Evolutionary conservation across 2,888 invertebrate genomes (phyloP).

Genomic region (Philereme vetulata): DNA sequence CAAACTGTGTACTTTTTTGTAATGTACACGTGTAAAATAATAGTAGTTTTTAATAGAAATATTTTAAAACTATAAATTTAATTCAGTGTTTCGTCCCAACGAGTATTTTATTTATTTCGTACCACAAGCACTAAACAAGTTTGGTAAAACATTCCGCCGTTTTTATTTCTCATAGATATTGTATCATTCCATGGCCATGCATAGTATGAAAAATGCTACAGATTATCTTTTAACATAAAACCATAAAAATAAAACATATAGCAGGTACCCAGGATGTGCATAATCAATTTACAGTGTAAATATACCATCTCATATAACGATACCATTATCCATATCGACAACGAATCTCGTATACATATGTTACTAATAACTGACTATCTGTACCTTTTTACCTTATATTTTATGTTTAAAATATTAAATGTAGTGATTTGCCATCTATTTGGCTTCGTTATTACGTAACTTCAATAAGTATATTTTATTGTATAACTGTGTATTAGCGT

Average conservation of each 20-base stretch:
- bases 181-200: constrained; percentile 78
- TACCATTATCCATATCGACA: constrained; percentile 52
- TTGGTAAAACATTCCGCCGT: constrained; percentile 50
- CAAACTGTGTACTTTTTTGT: constrained; percentile 40
- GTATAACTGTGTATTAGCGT: constrained; percentile 52
- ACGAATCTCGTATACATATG: constrained; percentile 50
- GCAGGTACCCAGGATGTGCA: constrained; percentile 73
- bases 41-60: background rate
- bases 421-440: constrained; percentile 29
- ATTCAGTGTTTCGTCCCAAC: constrained; percentile 42
- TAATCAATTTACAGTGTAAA: constrained; percentile 72
- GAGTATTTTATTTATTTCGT: too few relatives aligned
- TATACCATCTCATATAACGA: constrained; percentile 49
- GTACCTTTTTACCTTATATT: constrained; percentile 24
- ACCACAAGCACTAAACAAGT: constrained; percentile 39
- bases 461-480: constrained; percentile 41
- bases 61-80: background rate
- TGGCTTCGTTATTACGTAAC: constrained; percentile 37
- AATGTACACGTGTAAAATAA: background rate
- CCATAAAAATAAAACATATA: constrained; percentile 58
- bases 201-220: constrained; percentile 67
- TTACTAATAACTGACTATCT: constrained; percentile 63
- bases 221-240: constrained; percentile 61
- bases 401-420: constrained; percentile 9
- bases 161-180: constrained; percentile 47